Evolutionary conservation across 1,140 invertebrate genomes (phyloP), one percentile per base, ranked within the genome.

Genomic region (Brachionus asplanchnoidis): DNA sequence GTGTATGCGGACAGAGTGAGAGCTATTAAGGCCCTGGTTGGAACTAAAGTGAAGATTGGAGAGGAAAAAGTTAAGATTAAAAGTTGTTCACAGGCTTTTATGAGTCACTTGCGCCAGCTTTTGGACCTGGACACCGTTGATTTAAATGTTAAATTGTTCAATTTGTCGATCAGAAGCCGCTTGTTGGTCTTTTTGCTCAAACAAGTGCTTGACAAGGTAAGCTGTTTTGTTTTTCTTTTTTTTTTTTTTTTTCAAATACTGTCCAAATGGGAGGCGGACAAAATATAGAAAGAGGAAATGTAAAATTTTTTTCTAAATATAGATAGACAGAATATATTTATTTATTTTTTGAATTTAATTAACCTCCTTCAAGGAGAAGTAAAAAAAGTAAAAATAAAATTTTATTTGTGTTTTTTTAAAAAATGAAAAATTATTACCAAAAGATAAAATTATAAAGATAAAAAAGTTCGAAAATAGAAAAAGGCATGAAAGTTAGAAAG

Each of bases 121-220:
- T 77, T 77, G 23, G 40, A 50, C 12, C 46, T 77, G 14, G 44
- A 77, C 3, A 77, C 8, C 14, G 42, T n/a, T 12, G 26, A 46
- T 46, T 77, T 77, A 11, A 28, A 77, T 50, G 17, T 77, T 26
- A 77, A 50, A n/a, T 3, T 77, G 20, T 50, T 77, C 20, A 77
- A 77, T 77, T 77, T 26, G 40, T 77, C 73, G 2, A 77, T 77
- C 9, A 46, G 73, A 50, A 77, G 42, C 14, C 40, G 73, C 0
- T 20, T 77, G 8, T 77, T 77, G 14, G 26, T 46, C 7, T 28
- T 4, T 53, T 77, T 77, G 20, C 46, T 77, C 11, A 28, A 23
- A 46, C 40, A 77, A 50, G 73, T 77, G 12, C 9, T 77, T n/a
- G 26, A 77, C 2, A 77, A 77, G 26, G 73, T 77, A 77, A 50